Conservation (phyloP, 2,888 invertebrate species). For the Drosophila neonasuta region DNA sequence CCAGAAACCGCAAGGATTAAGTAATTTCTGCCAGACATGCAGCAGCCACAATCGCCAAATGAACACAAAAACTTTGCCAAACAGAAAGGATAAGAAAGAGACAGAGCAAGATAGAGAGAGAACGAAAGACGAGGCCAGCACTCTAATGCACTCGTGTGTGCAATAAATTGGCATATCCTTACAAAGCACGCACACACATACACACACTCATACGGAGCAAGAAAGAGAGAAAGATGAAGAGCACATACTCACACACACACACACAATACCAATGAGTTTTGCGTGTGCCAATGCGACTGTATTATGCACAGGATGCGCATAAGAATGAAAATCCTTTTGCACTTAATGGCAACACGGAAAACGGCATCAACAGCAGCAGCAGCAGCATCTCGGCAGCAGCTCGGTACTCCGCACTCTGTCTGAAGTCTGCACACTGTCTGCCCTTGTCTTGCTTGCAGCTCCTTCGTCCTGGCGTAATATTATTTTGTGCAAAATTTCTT, state of each 20-base stretch:
- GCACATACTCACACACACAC: constrained; percentile 15
- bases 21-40: constrained; percentile 79
- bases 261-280: constrained; percentile 67
- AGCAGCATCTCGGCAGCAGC: constrained; percentile 13
- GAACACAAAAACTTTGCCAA: constrained; percentile 74
- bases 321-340: constrained; percentile 79
- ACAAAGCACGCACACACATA: constrained; percentile 35
- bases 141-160: constrained; percentile 79
- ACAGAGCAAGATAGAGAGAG: constrained; percentile 5
- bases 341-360: constrained; percentile 75
- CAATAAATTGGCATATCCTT: constrained; percentile 79
- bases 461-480: constrained; percentile 48
- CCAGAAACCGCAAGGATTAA: constrained; percentile 75
- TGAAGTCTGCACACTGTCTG: constrained; percentile 26
- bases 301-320: constrained; percentile 79
- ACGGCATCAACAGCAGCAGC: constrained; percentile 22
- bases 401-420: constrained; percentile 1
- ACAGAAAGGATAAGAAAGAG: background rate
- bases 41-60: constrained; percentile 78
- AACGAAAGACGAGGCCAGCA: constrained; percentile 43
- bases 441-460: background rate
- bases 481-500: constrained; percentile 73
- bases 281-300: constrained; percentile 72
- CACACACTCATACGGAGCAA: constrained; percentile 2
- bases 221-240: constrained; percentile 12